A percentile compares a stretch with the other conserved stretches of the same genome.
Evolutionary conservation across 2,113 vertebrate species (phyloP).

Genomic region (Diadophis punctatus): DNA sequence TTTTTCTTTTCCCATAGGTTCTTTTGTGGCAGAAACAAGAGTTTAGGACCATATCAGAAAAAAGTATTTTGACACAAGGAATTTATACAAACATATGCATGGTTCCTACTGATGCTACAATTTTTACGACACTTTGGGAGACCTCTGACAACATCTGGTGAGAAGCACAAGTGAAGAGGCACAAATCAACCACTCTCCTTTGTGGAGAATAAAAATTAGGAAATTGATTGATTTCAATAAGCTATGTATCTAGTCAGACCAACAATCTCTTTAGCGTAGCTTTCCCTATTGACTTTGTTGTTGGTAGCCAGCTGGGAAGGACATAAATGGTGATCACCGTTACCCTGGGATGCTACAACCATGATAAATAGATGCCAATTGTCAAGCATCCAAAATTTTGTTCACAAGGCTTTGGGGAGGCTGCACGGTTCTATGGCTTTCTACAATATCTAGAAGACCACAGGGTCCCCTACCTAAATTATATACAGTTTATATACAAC

Average conservation of each 20-base stretch:
- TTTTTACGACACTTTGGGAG: neutral
- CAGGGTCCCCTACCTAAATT: neutral
- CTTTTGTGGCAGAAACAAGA: neutral
- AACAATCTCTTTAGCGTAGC: neutral
- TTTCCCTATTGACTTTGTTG: neutral
- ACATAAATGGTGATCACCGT: neutral
- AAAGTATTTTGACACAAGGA: neutral
- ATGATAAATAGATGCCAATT: neutral
- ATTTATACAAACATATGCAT: neutral
- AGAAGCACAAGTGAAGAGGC: neutral
- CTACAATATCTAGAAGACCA: neutral
- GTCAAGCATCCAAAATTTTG: neutral
- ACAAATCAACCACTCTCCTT: neutral
- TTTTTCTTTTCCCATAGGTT: neutral
- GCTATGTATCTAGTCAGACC: no score
- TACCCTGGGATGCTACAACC: neutral
- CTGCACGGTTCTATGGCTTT: neutral
- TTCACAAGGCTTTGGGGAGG: neutral
- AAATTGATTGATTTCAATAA: neutral
- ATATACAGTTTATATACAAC: neutral
- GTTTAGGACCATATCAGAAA: neutral
- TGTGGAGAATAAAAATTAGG: neutral
- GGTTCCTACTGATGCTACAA: neutral
- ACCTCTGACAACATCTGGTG: neutral
- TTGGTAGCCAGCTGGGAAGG: neutral